Evolutionary conservation across 2,113 vertebrate species (phyloP), one percentile per base, ranked within the genome.

Genomic region (Thunnus thynnus): DNA sequence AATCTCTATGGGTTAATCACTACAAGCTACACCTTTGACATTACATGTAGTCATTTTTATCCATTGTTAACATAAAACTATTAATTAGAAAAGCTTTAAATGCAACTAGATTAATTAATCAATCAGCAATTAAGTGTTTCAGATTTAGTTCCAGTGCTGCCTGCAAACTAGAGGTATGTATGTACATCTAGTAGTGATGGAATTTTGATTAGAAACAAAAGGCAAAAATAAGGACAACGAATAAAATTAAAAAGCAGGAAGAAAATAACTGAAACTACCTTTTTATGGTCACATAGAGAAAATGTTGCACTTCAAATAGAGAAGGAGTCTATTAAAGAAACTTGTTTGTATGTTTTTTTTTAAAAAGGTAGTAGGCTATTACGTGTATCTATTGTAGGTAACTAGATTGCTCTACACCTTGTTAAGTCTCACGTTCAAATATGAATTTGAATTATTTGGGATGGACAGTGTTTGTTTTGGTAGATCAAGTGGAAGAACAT

Each of bases 401-500:
- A 64, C 7, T 25, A 50, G 11, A 41, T 20, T 51, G 41, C 8
- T 48, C 22, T 20, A 32, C 18, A 18, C 8, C 44, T 7, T 6
- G 20, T 13, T 2, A 27, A 10, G 18, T 22, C 17, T 47, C 17
- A 56, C 18, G 3, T 71, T 18, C 20, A 57, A 66, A 52, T 52
- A 27, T 25, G 13, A 9, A 36, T 32, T 63, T 14, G 9, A 22
- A 36, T 51, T 57, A 30, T 58, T 66, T 7, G 44, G n/a, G 44
- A 46, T 46, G 13, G 25, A 20, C 3, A 56, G 20, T 64, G 36
- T 52, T n/a, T 65, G 17, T 65, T 57, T 50, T 57, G n/a, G 12
- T 27, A n/a, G n/a, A 64, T 54, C 64, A 82, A 78, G 61, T 47
- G 11, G 11, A 77, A 78, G 52, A 41, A 41, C 44, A 57, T 63